These are phyloP conservation scores for Tholera decimalis DNA, from an alignment of 2,888 invertebrate species.

Conservation along the genomic window DNA sequence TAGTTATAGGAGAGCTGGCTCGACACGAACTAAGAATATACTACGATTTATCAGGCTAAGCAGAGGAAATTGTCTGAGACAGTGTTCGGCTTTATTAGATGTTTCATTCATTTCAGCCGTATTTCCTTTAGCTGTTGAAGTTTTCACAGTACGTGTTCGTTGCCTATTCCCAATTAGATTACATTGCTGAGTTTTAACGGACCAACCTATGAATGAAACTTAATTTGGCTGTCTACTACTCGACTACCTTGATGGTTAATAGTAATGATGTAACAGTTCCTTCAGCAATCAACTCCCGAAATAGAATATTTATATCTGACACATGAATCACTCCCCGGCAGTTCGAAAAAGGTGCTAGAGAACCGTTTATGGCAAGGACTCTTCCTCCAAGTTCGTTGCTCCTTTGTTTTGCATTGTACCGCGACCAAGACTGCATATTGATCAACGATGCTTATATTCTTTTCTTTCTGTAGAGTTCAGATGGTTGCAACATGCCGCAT, in stretches of 20 bases:
- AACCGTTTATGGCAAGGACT: conserved; percentile 82
- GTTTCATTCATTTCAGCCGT: conserved; percentile 39
- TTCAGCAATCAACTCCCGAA: conserved; percentile 65
- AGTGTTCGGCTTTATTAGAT: conserved; percentile 40
- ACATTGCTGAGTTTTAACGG: conserved; percentile 4
- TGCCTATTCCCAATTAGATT: conserved; percentile 11
- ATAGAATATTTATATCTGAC: conserved; percentile 73
- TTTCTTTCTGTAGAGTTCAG: conserved; percentile 53
- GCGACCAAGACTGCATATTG: conserved; percentile 86
- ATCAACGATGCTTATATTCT: conserved; percentile 68
- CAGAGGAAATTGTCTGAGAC: conserved; percentile 44
- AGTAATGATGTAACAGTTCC: conserved; percentile 64
- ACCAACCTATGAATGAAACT: conserved; percentile 44
- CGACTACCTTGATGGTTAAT: conserved; percentile 36
- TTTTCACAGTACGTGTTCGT: conserved; percentile 11
- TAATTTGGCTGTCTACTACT: conserved; percentile 42
- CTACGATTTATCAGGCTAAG: conserved; percentile 53
- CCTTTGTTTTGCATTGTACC: conserved; percentile 84
- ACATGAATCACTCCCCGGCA: conserved; percentile 78
- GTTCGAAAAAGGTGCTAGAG: conserved; percentile 75
- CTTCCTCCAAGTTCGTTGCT: conserved; percentile 88
- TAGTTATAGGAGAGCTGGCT: conserved; percentile 21
- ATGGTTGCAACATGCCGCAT: conserved; percentile 39
- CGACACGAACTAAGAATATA: conserved; percentile 36
- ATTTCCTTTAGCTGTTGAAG: conserved; percentile 27